Evolutionary conservation across 2,797 vertebrate genomes (phyloP), one percentile per base, ranked within the genome.

Genomic region (Zalophus californianus): DNA sequence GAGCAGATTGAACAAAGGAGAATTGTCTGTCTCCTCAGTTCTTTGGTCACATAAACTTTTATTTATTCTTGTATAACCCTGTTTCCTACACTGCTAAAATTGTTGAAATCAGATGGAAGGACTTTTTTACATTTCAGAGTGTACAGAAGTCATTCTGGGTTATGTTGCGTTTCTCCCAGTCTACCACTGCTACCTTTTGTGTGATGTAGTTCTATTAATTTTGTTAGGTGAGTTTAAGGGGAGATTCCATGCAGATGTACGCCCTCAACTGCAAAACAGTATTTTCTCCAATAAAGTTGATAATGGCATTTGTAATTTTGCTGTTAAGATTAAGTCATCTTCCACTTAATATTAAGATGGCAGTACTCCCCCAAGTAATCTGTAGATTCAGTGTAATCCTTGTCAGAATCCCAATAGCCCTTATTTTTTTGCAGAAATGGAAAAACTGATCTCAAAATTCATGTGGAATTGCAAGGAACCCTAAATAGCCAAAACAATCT

Each of bases 241-340:
- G 27, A 66, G 48, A 72, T 77, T 87, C 12, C 35, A 29, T 62
- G 32, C 27, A 70, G 44, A 75, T 73, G 1, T 64, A 54, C 52
- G n/a, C 16, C 38, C 48, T 94, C 32, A 91, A 25, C 29, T 66
- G 20, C 23, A 92, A 75, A 91, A 66, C 8, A 50, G 15, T 32
- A 60, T 93, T 91, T 56, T 75, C 58, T 73, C 70, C 82, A 78
- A 48, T 86, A 62, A 75, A 79, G 54, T 66, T 79, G 54, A 78
- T 90, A 54, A 11, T 87, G 75, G 15, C 14, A 27, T 35, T 92
- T 27, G 58, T 77, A 52, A 86, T 82, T 96, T 92, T 89, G 66
- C 68, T 86, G 64, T 73, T 79, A 73, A 96, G 92, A 80, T 90
- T 60, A 58, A 86, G 38, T 75, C 73, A 44, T 93, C n/a, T 78